Conservation (phyloP, 2,888 invertebrate genomes). For the Maniola hyperantus region DNA sequence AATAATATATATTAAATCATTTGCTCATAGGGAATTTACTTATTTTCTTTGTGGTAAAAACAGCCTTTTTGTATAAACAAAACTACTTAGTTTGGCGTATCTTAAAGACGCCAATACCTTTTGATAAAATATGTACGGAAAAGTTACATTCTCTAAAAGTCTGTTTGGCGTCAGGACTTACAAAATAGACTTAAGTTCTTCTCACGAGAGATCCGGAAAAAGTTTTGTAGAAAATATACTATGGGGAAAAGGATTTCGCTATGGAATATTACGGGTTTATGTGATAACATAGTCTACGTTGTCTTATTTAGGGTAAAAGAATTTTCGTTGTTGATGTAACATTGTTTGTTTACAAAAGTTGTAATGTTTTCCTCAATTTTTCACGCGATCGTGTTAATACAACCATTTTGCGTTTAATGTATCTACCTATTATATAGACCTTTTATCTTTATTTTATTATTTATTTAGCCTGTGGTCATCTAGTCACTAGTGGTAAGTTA, state of each 20-base stretch:
- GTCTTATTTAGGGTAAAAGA: not conserved
- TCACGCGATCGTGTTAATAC: not conserved
- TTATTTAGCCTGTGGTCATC: too few species aligned
- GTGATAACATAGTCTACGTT: slow-evolving; percentile 11
- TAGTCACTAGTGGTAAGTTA: too few species aligned
- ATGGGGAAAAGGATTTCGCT: slow-evolving; percentile 22
- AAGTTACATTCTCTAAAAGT: slow-evolving; percentile 29
- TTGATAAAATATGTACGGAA: slow-evolving; percentile 32
- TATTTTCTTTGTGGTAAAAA: not conserved
- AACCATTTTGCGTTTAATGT: not conserved
- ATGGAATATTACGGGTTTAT: slow-evolving; percentile 13
- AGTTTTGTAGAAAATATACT: slow-evolving; percentile 29
- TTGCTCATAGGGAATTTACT: too few species aligned
- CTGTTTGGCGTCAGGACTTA: slow-evolving; percentile 20
- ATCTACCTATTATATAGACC: too few species aligned
- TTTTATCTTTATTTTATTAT: too few species aligned
- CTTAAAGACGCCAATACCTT: slow-evolving; percentile 20
- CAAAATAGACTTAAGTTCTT: slow-evolving; percentile 34
- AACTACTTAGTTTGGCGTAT: slow-evolving; percentile 21
- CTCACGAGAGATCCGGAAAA: slow-evolving; percentile 15
- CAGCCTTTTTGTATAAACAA: slow-evolving; percentile 20
- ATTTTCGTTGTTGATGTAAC: slow-evolving; percentile 1
- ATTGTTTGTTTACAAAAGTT: not conserved
- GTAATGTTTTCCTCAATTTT: not conserved
- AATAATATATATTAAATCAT: too few species aligned